These are phyloP conservation scores for Terrapene triunguis DNA, from an alignment of 2,113 vertebrate genomes.

Conservation along the genomic window DNA sequence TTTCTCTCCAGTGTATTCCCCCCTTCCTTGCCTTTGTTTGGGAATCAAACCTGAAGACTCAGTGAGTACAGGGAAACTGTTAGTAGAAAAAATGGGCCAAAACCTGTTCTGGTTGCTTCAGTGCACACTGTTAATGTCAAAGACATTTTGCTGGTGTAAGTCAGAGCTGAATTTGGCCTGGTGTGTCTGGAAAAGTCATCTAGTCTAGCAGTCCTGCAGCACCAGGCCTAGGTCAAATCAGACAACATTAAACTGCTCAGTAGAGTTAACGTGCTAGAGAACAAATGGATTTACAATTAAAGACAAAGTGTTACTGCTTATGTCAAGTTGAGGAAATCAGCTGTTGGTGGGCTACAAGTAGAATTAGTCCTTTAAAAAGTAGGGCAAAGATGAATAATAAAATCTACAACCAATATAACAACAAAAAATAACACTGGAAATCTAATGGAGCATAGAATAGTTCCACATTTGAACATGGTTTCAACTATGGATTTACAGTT, in stretches of 20 bases:
- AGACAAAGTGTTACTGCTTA: slow-evolving; percentile 5
- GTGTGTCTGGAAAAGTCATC: not conserved
- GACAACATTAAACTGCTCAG: not conserved
- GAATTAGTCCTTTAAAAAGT: not conserved
- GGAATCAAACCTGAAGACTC: not conserved
- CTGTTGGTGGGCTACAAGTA: not conserved
- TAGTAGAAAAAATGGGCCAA: not conserved
- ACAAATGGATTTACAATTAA: not conserved
- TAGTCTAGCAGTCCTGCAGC: not conserved
- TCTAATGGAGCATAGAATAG: not conserved
- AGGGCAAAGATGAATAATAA: not conserved
- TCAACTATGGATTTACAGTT: not conserved
- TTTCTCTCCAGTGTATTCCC: not conserved
- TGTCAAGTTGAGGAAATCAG: not conserved
- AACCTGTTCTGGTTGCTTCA: not conserved
- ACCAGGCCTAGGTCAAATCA: not conserved
- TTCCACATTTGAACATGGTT: not conserved
- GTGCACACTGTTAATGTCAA: not conserved
- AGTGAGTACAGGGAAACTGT: not conserved
- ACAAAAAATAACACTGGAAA: not conserved
- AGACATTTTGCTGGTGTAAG: not conserved
- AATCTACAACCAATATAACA: not conserved
- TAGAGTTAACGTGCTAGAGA: not conserved
- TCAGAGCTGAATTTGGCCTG: not conserved
- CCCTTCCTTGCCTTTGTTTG: not conserved